Percentiles rank a stretch among this genome's conserved stretches.
Conservation (phyloP, 2,888 invertebrate genomes). For the Ctenicera cuprea region DNA sequence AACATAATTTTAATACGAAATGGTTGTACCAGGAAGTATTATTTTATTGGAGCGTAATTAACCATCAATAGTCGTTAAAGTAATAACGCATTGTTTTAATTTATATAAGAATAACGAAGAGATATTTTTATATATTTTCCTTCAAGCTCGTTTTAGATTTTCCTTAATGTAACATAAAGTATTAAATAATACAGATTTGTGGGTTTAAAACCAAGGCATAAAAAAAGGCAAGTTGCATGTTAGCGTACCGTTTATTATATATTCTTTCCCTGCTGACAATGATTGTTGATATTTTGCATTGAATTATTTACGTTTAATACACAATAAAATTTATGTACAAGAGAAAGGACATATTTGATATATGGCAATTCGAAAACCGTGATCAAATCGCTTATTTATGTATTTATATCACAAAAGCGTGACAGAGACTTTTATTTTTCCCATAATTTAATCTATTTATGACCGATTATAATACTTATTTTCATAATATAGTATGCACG, state of each 20-base stretch:
- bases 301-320: slow-evolving; percentile 49
- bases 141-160: not conserved
- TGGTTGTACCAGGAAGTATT: not conserved
- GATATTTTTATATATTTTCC: not conserved
- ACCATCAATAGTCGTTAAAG: not conserved
- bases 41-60: slow-evolving; percentile 2
- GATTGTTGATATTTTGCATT: slow-evolving; percentile 50
- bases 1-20: not conserved
- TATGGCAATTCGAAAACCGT: slow-evolving; percentile 63
- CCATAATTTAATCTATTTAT: slow-evolving; percentile 50
- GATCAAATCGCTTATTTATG: slow-evolving; percentile 63
- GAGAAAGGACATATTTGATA: slow-evolving; percentile 65
- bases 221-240: slow-evolving; percentile 24
- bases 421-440: slow-evolving; percentile 49
- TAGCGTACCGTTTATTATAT: slow-evolving; percentile 37
- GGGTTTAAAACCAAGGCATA: not conserved
- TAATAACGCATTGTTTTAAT: slow-evolving; percentile 14
- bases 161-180: not conserved
- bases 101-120: not conserved
- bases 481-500: slow-evolving; percentile 37
- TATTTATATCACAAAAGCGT: slow-evolving; percentile 52
- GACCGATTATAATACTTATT: slow-evolving; percentile 41
- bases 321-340: slow-evolving; percentile 58
- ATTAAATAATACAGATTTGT: not conserved
- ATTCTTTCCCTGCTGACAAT: slow-evolving; percentile 37